Percentiles rank a stretch among this genome's conserved stretches.
These are phyloP conservation scores for Opisthograptis luteolata DNA, from an alignment of 2,888 invertebrate species.

Conservation along the genomic window DNA sequence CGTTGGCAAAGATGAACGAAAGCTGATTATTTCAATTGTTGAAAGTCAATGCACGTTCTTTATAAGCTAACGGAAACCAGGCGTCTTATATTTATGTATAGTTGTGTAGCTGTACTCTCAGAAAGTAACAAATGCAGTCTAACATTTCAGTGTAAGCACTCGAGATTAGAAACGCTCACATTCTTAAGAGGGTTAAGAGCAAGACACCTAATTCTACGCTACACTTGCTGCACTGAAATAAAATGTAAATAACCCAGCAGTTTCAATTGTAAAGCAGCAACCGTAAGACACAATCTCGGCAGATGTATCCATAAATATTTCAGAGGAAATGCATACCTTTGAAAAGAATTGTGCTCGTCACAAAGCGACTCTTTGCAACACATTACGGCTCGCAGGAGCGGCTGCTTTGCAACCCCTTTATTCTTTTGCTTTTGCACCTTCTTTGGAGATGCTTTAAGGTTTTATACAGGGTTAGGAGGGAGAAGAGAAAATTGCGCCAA, in stretches of 20 bases:
- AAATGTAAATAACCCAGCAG: slow-evolving; percentile 31
- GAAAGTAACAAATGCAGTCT: slow-evolving; percentile 16
- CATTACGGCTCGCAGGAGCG: slow-evolving; percentile 20
- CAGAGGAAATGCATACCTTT: slow-evolving; percentile 34
- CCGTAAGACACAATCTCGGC: slow-evolving; percentile 34
- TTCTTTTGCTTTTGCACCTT: slow-evolving; percentile 23
- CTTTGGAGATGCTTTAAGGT: slow-evolving; percentile 17
- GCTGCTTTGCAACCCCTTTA: slow-evolving; percentile 21
- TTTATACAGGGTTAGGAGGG: slow-evolving; percentile 9
- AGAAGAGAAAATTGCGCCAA: slow-evolving; percentile 26
- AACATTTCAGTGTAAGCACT: slow-evolving; percentile 6
- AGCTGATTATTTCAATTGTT: neutral
- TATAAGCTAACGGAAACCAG: neutral
- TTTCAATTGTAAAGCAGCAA: slow-evolving; percentile 27
- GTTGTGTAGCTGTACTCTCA: neutral
- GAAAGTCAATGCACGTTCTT: neutral
- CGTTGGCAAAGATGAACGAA: neutral
- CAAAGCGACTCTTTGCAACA: slow-evolving; percentile 30
- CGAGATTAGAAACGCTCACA: slow-evolving; percentile 13
- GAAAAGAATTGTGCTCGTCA: slow-evolving; percentile 32
- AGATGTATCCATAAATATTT: slow-evolving; percentile 39
- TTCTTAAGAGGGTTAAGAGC: slow-evolving; percentile 7
- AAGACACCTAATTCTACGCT: slow-evolving; percentile 26
- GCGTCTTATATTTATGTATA: neutral
- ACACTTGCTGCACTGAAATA: slow-evolving; percentile 25